These are phyloP conservation scores for Chondrosia reniformis DNA, from an alignment of 37 sponge, comb jelly and placozoan species.

Conservation along the genomic window DNA sequence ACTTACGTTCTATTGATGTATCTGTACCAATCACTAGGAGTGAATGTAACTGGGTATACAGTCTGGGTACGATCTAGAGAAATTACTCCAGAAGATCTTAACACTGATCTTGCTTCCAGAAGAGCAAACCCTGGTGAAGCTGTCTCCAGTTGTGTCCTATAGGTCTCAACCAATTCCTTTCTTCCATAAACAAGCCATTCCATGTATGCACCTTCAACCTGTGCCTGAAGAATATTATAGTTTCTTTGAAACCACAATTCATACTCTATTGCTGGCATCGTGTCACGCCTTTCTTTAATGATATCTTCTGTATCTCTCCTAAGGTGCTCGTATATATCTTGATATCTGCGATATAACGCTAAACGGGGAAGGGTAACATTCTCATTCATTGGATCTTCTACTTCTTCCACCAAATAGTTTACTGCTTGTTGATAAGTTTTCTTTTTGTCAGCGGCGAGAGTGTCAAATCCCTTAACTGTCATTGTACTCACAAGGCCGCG, in stretches of 20 bases:
- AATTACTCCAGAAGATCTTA: slow-evolving; percentile 39
- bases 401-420: not conserved
- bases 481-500: not conserved
- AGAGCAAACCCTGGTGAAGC: slow-evolving; percentile 36
- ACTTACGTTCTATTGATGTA: slow-evolving; percentile 34
- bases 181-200: slow-evolving; percentile 49
- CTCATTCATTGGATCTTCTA: slow-evolving; percentile 5
- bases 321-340: not conserved
- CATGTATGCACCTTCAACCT: slow-evolving; percentile 12
- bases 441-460: slow-evolving; percentile 11
- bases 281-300: not conserved
- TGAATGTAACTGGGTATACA: slow-evolving; percentile 51
- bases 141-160: slow-evolving; percentile 30
- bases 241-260: slow-evolving; percentile 23
- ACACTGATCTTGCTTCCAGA: slow-evolving; percentile 33
- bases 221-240: slow-evolving; percentile 2
- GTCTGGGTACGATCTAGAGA: slow-evolving; percentile 52
- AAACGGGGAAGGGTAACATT: not conserved
- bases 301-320: slow-evolving; percentile 3
- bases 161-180: slow-evolving; percentile 43
- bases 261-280: not conserved
- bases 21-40: slow-evolving; percentile 54
- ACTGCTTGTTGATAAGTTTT: not conserved
- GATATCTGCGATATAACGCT: not conserved
- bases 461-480: slow-evolving; percentile 14